phyloP scores from a whole-genome alignment of 2,888 invertebrate genomes.

The Eilema griseolum region DNA sequence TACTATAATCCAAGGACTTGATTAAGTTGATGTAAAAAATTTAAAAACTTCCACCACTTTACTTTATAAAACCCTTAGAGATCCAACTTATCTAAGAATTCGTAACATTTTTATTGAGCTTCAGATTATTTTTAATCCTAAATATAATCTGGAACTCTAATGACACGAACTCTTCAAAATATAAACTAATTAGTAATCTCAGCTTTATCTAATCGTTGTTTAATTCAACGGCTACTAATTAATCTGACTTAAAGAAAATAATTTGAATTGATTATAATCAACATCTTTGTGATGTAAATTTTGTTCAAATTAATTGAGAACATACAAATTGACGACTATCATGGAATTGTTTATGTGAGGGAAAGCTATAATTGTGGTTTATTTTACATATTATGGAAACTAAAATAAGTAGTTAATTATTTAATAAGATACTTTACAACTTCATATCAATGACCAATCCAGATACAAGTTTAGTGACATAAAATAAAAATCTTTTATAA shows the following conservation, averaged over 20 bases:
- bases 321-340: not conserved
- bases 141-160: not conserved
- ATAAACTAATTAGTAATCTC: not conserved
- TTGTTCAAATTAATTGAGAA: not conserved
- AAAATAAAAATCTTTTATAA: constrained; percentile 1
- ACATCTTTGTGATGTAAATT: not conserved
- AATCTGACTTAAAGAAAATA: not conserved
- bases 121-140: not conserved
- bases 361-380: not conserved
- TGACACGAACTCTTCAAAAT: too few species aligned
- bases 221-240: not conserved
- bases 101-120: not conserved
- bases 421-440: constrained; percentile 1
- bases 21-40: not conserved
- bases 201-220: not conserved
- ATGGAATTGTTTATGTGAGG: not conserved
- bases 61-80: not conserved
- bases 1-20: not conserved
- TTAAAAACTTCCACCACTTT: not conserved
- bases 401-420: not conserved
- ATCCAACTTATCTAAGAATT: too few species aligned
- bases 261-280: constrained; percentile 1
- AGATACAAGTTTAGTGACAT: not conserved
- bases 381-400: not conserved
- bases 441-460: not conserved